Base-by-base conservation (phyloP, 2,888 invertebrate genomes). In the Orthosia gothica region DNA sequence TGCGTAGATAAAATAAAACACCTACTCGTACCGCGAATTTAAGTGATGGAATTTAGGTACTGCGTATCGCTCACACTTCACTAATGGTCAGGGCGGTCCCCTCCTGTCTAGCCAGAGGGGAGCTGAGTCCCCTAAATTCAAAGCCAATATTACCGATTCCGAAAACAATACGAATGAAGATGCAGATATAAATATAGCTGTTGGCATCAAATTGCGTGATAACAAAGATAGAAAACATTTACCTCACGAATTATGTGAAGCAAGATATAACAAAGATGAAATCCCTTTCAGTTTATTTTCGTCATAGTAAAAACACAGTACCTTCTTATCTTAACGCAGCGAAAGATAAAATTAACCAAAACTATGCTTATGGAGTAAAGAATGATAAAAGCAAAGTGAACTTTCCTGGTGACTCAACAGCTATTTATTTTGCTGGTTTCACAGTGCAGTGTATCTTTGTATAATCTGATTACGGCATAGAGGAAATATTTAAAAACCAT, bases 401-500 rank as follows among this genome's bases (percentile, higher is more conserved):
- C 40, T 72, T 68, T 62, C 57, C 59, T 54, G 45, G 65, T 81
- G 70, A 84, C 65, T 68, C 82, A 81, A 65, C 47, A 54, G 23
- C 15, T 63, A 80, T 81, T 59, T 81, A 76, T 76, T 71, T 65
- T 71, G 23, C 47, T 62, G 52, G 32, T 5, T 61, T 65, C 66
- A 55, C 58, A 76, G 50, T 65, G 81, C 70, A 58, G 20, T 62
- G 70, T 81, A 18, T 50, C 70, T 71, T 69, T 81, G 62, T 71
- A 58, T 68, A 64, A 32, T 47, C 32, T 76, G 82, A 69, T 81
- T 66, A 81, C 77, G 68, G 62, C 77, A 84, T 66, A 23, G 62
- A 76, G 58, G 45, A 76, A 84, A 82, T 82, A 84, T 84, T 84
- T 84, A 71, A 58, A 50, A 71, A 54, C 16, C 47, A 23, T 74